A percentile compares a stretch with the other conserved stretches of the same genome.
Evolutionary conservation across 2,113 vertebrate genomes (phyloP).

Genomic region (Hoplias malabaricus): DNA sequence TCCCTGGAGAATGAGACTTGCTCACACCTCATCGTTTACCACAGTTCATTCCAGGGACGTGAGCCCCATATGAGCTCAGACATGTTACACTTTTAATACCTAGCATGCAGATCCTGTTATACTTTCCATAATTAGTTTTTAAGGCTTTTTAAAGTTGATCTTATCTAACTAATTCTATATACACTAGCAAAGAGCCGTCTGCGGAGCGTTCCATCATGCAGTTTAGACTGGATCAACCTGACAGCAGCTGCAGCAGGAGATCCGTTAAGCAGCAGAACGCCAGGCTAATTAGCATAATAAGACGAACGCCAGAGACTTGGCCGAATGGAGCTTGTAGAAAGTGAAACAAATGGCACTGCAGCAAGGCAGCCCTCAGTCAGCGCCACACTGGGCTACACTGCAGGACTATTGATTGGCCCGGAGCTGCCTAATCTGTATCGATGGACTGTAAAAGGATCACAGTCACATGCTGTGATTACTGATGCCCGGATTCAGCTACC

Average conservation of each 20-base stretch:
- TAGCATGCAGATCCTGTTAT: neutral
- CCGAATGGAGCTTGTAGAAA: neutral
- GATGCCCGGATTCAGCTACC: conserved; percentile 1
- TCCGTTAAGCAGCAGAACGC: conserved; percentile 19
- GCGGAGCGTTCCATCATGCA: neutral
- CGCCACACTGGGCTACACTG: conserved; percentile 66
- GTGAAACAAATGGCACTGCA: conserved; percentile 59
- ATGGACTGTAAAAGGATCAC: conserved; percentile 51
- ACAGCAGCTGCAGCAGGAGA: neutral
- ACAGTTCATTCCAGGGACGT: neutral
- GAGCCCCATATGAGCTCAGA: neutral
- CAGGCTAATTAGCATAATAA: conserved; percentile 16
- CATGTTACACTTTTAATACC: neutral
- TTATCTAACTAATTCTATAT: neutral
- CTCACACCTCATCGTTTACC: neutral
- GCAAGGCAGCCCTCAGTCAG: conserved; percentile 66
- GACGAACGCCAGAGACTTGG: neutral
- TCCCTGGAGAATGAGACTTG: neutral
- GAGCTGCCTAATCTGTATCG: conserved; percentile 64
- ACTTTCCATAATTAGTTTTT: neutral
- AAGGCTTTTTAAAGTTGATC: neutral
- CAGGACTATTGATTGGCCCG: conserved; percentile 60
- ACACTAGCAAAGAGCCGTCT: neutral
- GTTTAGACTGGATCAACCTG: neutral
- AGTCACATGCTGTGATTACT: conserved; percentile 40